Percentiles rank a stretch among this genome's conserved stretches.
Evolutionary conservation across 2,113 vertebrate genomes (phyloP).

Genomic region (Aegithalos caudatus): DNA sequence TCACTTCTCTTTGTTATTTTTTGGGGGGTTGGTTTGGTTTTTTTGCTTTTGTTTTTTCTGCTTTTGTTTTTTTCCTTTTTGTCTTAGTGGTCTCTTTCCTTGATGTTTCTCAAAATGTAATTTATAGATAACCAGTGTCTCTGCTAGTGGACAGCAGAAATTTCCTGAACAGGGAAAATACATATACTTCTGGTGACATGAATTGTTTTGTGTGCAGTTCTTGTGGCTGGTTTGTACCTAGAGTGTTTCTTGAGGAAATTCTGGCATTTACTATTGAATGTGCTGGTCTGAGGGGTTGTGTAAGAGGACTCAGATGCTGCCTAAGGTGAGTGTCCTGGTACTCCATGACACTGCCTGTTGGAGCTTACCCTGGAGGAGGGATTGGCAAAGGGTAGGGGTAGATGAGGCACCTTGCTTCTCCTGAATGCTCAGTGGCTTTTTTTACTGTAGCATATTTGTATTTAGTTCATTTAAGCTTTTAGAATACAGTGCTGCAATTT

Average conservation of each 20-base stretch:
- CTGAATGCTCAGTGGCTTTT: background rate
- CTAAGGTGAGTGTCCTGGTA: fast-evolving
- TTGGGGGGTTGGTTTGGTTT: too few species aligned
- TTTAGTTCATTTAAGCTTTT: background rate
- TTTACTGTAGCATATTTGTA: background rate
- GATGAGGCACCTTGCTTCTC: background rate
- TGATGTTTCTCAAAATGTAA: background rate
- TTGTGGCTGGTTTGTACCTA: background rate
- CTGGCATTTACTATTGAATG: background rate
- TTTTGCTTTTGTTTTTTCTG: too few species aligned
- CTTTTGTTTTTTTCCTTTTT: background rate
- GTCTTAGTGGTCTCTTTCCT: background rate
- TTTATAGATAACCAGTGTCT: background rate
- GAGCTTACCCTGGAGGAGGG: background rate
- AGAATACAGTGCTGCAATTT: background rate
- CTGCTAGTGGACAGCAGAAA: background rate
- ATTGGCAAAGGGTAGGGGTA: fast-evolving
- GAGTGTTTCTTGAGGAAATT: background rate
- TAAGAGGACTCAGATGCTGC: background rate
- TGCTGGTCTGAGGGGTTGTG: background rate
- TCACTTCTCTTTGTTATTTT: background rate
- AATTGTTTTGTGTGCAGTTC: background rate
- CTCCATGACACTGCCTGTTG: background rate
- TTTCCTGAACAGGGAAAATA: background rate
- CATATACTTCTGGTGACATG: fast-evolving